Evolutionary conservation across 92 coral and sea anemone genomes (phyloP).

Genomic region (Plumapathes pennacea): DNA sequence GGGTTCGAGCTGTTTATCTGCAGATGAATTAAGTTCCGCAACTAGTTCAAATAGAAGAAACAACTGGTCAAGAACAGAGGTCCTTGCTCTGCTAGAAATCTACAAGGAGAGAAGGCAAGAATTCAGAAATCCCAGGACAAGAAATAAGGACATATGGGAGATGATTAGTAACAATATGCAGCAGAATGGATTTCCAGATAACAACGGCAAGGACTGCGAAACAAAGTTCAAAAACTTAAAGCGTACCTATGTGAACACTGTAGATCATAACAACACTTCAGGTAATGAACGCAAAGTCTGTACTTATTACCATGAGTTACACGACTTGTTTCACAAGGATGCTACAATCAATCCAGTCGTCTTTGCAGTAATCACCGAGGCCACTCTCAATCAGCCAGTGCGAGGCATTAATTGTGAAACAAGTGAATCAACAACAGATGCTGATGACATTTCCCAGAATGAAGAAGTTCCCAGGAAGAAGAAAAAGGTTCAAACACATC

Average conservation of each 20-base stretch:
- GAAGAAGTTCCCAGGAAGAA: constrained; percentile 23
- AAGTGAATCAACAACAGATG: constrained; percentile 23
- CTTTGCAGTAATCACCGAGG: constrained; percentile 33
- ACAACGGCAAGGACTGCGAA: constrained; percentile 43
- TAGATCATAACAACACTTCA: constrained; percentile 49
- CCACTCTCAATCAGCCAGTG: constrained; percentile 16
- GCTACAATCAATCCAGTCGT: constrained; percentile 25
- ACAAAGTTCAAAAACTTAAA: constrained; percentile 44
- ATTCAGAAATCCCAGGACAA: constrained; percentile 43
- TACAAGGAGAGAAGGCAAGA: constrained; percentile 21
- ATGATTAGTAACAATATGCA: constrained; percentile 30
- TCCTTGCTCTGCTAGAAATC: constrained; percentile 41
- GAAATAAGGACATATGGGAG: constrained; percentile 56
- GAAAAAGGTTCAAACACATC: constrained; percentile 28
- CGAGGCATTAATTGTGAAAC: no score
- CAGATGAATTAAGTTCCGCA: no score
- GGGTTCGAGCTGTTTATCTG: no score
- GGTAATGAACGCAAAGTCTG: constrained; percentile 59
- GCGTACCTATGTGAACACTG: constrained; percentile 28
- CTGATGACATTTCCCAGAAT: constrained; percentile 29
- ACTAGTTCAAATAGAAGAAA: constrained; percentile 27
- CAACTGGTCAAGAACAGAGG: constrained; percentile 37
- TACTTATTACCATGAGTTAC: constrained; percentile 36
- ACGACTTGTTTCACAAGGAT: constrained; percentile 24
- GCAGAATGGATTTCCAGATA: constrained; percentile 31